Evolutionary conservation across 1,140 invertebrate species (phyloP), one percentile per base, ranked within the genome.

Genomic region (Drosophila funebris): DNA sequence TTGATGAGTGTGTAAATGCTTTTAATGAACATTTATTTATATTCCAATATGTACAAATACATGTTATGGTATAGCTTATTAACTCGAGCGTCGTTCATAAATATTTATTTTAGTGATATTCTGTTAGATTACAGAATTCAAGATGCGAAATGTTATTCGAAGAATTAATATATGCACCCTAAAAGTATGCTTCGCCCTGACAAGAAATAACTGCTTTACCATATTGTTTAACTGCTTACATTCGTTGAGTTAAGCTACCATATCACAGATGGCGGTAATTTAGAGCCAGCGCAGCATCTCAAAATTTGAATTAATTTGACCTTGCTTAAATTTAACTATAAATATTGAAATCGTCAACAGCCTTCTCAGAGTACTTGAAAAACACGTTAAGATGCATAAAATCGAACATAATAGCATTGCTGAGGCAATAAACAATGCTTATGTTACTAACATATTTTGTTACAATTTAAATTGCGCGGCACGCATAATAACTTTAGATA

Each of bases 401-500:
- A 37, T 29, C 29, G 11, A 50, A 39, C 24, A 11, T 7, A 16
- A 60, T n/a, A 43, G 20, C 39, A 33, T 29, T 14, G 24, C n/a
- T 39, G 52, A 6, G 53, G 27, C 22, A 41, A 44, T 18, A 37
- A 46, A 43, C 27, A 24, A 29, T 9, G 9, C 20, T 13, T 18
- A 11, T 3, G 24, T 14, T 37, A 20, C 18, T 24, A 22, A 22
- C n/a, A 7, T 22, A 31, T 8, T 11, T 63, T 68, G 72, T 57
- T 58, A 67, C 46, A 58, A 39, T 63, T 75, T 74, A 7, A 22
- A 5, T 52, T 58, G 48, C 60, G 4, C 44, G 43, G 48, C 80
- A 84, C 68, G 76, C 56, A 53, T 43, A 36, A 62, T 50, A 63
- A 16, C 27, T 58, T 29, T 50, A 73, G 22, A 52, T 70, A 84